Percentiles rank a stretch among this genome's conserved stretches.
Evolutionary conservation across 1,140 invertebrate species (phyloP).

Genomic region (Neotoxoptera formosana): DNA sequence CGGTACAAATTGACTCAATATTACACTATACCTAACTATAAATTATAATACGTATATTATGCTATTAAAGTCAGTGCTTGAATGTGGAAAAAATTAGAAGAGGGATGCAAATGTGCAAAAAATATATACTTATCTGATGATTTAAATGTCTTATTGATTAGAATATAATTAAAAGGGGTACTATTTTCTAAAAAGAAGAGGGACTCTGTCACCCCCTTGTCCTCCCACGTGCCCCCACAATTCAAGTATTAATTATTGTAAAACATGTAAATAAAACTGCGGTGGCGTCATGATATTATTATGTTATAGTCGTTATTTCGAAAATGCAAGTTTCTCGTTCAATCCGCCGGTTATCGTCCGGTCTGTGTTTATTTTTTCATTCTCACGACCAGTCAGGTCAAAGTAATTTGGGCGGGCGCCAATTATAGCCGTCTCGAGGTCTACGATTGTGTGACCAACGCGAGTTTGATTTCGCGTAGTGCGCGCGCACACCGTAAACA

Average conservation of each 20-base stretch:
- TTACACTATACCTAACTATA: not conserved
- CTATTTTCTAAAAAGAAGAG: no score
- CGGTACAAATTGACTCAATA: not conserved
- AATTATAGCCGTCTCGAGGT: not conserved
- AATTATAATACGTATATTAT: not conserved
- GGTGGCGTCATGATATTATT: not conserved
- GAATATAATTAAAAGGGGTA: no score
- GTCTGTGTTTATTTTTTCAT: not conserved
- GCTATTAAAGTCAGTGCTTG: no score
- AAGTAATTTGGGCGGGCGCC: constrained; percentile 11
- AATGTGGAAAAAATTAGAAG: no score
- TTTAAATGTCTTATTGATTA: no score
- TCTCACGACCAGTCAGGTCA: not conserved
- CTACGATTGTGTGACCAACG: constrained; percentile 1
- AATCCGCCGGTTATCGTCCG: not conserved
- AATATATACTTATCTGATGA: no score
- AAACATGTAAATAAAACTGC: no score
- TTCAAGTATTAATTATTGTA: no score
- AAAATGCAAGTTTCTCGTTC: not conserved
- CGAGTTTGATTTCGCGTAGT: not conserved
- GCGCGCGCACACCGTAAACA: not conserved
- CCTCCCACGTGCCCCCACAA: no score
- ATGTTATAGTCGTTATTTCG: not conserved
- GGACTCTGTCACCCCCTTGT: no score
- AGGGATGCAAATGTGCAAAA: no score